Percentiles rank a stretch among this genome's conserved stretches.
Conservation (phyloP, 2,797 vertebrate genomes). For the Rhinophrynus dorsalis region DNA sequence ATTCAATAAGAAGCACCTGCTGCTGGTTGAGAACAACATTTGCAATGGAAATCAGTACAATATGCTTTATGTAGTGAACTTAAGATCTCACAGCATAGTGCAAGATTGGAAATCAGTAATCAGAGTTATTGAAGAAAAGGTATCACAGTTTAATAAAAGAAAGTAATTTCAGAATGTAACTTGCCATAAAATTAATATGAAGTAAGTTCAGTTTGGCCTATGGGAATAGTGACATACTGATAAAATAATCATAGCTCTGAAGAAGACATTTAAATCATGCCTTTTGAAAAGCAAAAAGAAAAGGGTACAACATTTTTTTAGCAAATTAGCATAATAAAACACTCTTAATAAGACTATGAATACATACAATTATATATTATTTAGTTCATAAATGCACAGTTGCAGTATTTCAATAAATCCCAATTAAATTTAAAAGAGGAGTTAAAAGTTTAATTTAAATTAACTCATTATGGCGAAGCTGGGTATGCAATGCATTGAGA, state of each 20-base stretch:
- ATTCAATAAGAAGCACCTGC: constrained; percentile 26
- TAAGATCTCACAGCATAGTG: constrained; percentile 33
- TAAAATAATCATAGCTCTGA: background rate
- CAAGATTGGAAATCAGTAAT: constrained; percentile 39
- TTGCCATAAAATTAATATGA: constrained; percentile 29
- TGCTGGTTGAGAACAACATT: constrained; percentile 25
- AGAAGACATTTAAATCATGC: background rate
- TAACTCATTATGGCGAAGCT: no score
- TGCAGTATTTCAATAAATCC: no score
- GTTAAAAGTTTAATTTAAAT: no score
- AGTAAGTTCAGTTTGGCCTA: background rate
- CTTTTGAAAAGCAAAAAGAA: no score
- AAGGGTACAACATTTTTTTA: no score
- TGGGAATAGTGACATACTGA: background rate
- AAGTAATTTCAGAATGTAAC: constrained; percentile 9
- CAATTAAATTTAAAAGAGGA: no score
- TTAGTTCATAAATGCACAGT: no score
- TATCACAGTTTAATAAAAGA: constrained; percentile 16
- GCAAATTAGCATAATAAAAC: no score
- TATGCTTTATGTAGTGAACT: constrained; percentile 43
- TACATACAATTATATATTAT: no score
- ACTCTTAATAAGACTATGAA: no score
- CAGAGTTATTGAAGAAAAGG: constrained; percentile 29
- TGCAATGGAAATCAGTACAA: constrained; percentile 42
- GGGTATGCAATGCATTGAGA: no score